Conservation (phyloP, 1,140 invertebrate genomes). For the Batillaria attramentaria region DNA sequence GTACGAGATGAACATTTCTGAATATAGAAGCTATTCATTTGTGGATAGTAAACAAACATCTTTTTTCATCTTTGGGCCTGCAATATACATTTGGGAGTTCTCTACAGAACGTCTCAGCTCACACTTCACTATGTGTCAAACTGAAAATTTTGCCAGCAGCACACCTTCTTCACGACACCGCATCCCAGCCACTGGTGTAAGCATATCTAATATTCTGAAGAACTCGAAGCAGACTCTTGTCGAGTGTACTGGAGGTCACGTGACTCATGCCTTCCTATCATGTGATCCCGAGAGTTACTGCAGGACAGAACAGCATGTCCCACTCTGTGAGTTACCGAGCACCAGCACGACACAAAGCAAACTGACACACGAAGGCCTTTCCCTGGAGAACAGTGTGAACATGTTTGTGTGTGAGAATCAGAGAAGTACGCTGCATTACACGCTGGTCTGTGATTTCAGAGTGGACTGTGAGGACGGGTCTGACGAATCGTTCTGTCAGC, state of each 20-base stretch:
- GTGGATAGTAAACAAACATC: too few species aligned
- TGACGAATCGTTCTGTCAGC: conserved; percentile 3
- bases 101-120: not conserved
- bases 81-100: not conserved
- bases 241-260: not conserved
- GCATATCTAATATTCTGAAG: not conserved
- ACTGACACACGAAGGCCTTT: not conserved
- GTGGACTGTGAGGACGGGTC: not conserved
- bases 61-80: not conserved
- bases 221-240: not conserved
- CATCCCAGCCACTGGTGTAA: not conserved
- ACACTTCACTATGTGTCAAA: not conserved
- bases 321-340: not conserved
- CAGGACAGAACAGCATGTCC: not conserved
- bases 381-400: not conserved
- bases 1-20: not conserved
- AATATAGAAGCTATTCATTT: too few species aligned
- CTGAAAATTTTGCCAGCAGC: not conserved
- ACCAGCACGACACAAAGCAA: not conserved
- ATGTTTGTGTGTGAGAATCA: conserved; percentile 5
- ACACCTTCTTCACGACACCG: not conserved
- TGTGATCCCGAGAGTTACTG: conserved; percentile 4
- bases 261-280: not conserved
- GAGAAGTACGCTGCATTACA: not conserved
- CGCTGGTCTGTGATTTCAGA: conserved; percentile 23